A percentile compares a stretch with the other conserved stretches of the same genome.
Conservation (phyloP, 2,113 vertebrate genomes). For the Rissa tridactyla region DNA sequence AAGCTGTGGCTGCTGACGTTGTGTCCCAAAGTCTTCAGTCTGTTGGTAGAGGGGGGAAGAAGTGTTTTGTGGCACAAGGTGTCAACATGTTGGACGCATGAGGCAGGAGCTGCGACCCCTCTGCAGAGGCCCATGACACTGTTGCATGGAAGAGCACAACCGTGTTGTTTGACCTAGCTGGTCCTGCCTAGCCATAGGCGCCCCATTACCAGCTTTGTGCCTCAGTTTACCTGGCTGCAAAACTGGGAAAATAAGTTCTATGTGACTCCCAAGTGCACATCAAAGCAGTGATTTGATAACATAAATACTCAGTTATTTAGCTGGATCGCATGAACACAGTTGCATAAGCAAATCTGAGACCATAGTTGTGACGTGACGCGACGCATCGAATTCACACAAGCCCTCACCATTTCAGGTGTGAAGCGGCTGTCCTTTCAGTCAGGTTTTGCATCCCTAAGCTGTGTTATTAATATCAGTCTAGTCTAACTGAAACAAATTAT, state of each 20-base stretch:
- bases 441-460: background rate
- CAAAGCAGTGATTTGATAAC: background rate
- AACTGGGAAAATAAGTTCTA: background rate
- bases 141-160: background rate
- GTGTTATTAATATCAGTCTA: background rate
- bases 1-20: background rate
- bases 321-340: background rate
- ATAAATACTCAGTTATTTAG: background rate
- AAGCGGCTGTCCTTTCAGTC: background rate
- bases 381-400: fast-evolving
- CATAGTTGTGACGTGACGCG: fast-evolving
- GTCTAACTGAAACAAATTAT: background rate
- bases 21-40: background rate
- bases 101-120: background rate
- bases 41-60: background rate
- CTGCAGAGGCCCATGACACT: background rate
- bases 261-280: background rate
- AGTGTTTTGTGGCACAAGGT: background rate
- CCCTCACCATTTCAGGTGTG: background rate
- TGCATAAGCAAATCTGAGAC: background rate
- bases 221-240: background rate
- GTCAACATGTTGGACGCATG: fast-evolving
- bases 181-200: background rate
- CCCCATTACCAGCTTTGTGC: background rate
- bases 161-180: background rate